Evolutionary conservation across 2,797 vertebrate genomes (phyloP).

Genomic region (Poecilia wingei): DNA sequence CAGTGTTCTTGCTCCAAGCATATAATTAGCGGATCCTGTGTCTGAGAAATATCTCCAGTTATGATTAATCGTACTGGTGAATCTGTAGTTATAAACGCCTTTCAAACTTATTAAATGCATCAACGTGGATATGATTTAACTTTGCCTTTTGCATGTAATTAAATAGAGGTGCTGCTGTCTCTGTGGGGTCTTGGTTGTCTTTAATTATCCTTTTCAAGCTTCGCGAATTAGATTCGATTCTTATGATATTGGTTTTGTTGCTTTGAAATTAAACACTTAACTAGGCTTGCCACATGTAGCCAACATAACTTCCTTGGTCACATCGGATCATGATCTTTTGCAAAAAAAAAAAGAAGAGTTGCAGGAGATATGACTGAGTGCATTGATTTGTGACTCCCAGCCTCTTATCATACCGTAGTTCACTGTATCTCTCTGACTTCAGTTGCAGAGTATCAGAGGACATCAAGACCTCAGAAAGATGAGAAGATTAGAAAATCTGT

Average conservation of each 20-base stretch:
- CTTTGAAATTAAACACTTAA: slow-evolving; percentile 5
- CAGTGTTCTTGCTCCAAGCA: slow-evolving; percentile 59
- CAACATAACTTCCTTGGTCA: background rate
- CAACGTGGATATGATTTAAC: slow-evolving; percentile 20
- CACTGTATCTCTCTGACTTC: slow-evolving; percentile 39
- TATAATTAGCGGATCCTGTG: slow-evolving; percentile 75
- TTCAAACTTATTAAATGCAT: slow-evolving; percentile 47
- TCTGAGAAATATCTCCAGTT: slow-evolving; percentile 64
- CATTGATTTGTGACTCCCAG: slow-evolving; percentile 46
- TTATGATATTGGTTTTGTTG: slow-evolving; percentile 10
- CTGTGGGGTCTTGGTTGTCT: background rate
- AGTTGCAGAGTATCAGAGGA: slow-evolving; percentile 28
- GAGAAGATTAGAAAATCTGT: slow-evolving; percentile 38
- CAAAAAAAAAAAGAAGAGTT: slow-evolving; percentile 17
- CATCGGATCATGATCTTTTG: slow-evolving; percentile 28
- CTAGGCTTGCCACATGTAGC: background rate
- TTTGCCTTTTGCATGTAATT: slow-evolving; percentile 18
- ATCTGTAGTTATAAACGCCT: slow-evolving; percentile 36
- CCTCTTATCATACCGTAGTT: slow-evolving; percentile 39
- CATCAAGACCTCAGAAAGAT: slow-evolving; percentile 39
- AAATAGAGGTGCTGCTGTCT: slow-evolving; percentile 14
- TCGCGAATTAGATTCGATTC: slow-evolving; percentile 6
- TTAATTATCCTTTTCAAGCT: slow-evolving; percentile 9
- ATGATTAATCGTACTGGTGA: slow-evolving; percentile 50
- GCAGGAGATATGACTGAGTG: slow-evolving; percentile 17